Conservation (phyloP, 2,797 vertebrate genomes). For the Silurus aristotelis region DNA sequence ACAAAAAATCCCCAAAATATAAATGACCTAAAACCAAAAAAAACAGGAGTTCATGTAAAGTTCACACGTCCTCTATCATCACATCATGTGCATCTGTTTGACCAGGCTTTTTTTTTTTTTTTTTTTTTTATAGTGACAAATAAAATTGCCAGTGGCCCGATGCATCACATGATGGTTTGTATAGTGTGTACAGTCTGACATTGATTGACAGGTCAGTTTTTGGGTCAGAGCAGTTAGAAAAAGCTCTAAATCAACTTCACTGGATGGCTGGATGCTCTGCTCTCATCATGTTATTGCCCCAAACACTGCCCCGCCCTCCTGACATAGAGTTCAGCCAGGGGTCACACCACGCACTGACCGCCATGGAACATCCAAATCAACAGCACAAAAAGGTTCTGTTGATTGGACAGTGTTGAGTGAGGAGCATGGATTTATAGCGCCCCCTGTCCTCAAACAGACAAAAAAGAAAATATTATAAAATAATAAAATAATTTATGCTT, state of each 20-base stretch:
- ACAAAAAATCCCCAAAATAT: background rate
- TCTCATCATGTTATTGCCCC: constrained; percentile 39
- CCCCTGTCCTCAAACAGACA: background rate
- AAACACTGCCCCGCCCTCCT: constrained; percentile 9
- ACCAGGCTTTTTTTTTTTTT: background rate
- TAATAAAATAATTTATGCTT: too few relatives aligned
- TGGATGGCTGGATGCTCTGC: constrained; percentile 59
- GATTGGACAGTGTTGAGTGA: background rate
- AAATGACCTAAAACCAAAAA: background rate
- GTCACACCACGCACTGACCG: constrained; percentile 63
- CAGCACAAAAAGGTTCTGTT: background rate
- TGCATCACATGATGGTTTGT: constrained; percentile 59
- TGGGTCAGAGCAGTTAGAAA: constrained; percentile 67
- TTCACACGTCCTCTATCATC: constrained; percentile 27
- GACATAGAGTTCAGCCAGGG: constrained; percentile 70
- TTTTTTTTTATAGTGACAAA: background rate
- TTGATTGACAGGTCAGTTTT: constrained; percentile 65
- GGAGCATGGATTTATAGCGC: background rate
- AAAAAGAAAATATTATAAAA: too few relatives aligned
- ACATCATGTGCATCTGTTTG: background rate
- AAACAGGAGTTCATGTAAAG: constrained; percentile 19
- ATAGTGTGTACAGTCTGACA: constrained; percentile 64
- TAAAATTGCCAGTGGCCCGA: background rate
- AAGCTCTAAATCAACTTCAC: constrained; percentile 62
- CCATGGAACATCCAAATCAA: constrained; percentile 24